Conservation (phyloP, 2,797 vertebrate species). For the Bradypus variegatus region DNA sequence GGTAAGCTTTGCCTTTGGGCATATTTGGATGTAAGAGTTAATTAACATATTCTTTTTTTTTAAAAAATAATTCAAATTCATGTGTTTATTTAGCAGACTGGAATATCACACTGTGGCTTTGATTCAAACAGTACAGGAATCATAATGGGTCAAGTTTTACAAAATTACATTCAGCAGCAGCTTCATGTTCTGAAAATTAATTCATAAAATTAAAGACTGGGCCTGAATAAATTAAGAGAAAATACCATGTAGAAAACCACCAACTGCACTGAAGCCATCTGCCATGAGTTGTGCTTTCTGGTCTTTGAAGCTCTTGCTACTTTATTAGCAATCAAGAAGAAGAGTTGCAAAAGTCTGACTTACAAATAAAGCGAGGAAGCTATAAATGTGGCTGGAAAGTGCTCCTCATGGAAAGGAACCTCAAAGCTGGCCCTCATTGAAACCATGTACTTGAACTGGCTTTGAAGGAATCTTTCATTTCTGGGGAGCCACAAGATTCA, state of each 20-base stretch:
- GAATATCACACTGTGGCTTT: too few relatives aligned
- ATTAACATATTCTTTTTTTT: too few relatives aligned
- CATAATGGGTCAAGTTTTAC: too few relatives aligned
- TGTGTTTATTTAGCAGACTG: too few relatives aligned
- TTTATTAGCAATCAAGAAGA: not conserved
- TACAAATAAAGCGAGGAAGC: not conserved
- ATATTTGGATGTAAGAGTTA: not conserved
- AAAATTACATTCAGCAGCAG: too few relatives aligned
- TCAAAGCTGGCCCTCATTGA: not conserved
- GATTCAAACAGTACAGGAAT: too few relatives aligned
- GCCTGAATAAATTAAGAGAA: too few relatives aligned
- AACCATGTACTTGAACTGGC: not conserved
- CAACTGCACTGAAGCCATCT: slow-evolving; percentile 43
- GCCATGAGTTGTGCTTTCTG: not conserved
- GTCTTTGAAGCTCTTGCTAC: too few relatives aligned
- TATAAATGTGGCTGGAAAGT: not conserved
- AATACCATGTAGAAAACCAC: not conserved
- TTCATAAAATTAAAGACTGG: too few relatives aligned
- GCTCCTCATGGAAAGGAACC: not conserved
- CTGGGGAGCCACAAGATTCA: not conserved
- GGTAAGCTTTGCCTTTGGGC: not conserved
- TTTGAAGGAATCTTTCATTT: not conserved
- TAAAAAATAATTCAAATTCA: too few relatives aligned
- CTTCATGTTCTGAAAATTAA: too few relatives aligned
- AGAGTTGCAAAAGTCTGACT: not conserved